phyloP scores from a whole-genome alignment of 2,888 invertebrate genomes.

The Chamaedrilus cognettii region DNA sequence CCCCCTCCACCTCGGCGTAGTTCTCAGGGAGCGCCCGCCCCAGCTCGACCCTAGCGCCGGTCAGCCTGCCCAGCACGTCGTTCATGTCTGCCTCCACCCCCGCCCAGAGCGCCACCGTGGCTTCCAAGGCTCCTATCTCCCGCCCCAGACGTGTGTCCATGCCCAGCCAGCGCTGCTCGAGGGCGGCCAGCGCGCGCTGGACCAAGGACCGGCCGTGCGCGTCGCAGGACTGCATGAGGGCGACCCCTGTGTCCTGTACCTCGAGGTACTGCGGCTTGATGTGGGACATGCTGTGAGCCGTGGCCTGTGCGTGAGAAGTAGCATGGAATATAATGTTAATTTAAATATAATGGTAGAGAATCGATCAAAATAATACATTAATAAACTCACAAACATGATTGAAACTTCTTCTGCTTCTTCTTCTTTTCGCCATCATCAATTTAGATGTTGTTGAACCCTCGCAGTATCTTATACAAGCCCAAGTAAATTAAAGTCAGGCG shows the following conservation, averaged over 20 bases:
- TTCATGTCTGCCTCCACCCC: slow-evolving; percentile 54
- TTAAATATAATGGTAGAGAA: too few species aligned
- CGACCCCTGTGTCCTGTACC: slow-evolving; percentile 45
- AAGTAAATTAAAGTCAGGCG: too few species aligned
- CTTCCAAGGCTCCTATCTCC: slow-evolving; percentile 36
- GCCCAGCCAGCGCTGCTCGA: slow-evolving; percentile 23
- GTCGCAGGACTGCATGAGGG: slow-evolving; percentile 45
- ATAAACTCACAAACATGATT: too few species aligned
- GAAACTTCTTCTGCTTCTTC: too few species aligned
- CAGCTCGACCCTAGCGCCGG: slow-evolving; percentile 44
- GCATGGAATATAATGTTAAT: too few species aligned
- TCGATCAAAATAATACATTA: too few species aligned
- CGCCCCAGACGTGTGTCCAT: slow-evolving; percentile 41
- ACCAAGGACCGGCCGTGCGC: slow-evolving; percentile 29
- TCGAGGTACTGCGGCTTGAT: slow-evolving; percentile 48
- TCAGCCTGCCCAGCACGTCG: slow-evolving; percentile 51
- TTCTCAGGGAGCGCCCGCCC: slow-evolving; percentile 45
- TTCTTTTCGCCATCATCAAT: too few species aligned
- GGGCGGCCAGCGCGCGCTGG: slow-evolving; percentile 19
- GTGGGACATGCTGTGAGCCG: too few species aligned
- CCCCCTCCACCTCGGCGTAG: slow-evolving; percentile 47
- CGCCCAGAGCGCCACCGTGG: slow-evolving; percentile 44
- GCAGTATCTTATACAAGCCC: too few species aligned
- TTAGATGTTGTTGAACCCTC: too few species aligned
- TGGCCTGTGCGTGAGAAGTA: too few species aligned